Base-by-base conservation (phyloP, 2,113 vertebrate species). In the Morone saxatilis region DNA sequence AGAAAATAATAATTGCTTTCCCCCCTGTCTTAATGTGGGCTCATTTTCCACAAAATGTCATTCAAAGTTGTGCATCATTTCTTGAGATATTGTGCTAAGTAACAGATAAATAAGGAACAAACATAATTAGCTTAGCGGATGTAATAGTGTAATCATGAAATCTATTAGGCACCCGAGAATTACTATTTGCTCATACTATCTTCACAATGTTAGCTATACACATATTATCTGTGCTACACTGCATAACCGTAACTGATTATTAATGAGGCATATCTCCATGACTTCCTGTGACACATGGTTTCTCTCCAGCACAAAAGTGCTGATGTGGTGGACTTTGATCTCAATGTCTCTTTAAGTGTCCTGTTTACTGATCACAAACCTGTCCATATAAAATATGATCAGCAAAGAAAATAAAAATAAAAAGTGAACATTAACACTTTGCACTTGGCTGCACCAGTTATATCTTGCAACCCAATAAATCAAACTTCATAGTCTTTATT, bases 241-340 rank as follows among this genome's bases (percentile, higher is more conserved):
- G 50, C 57, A 59, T 38, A 40, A 68, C 41, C 51, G 6, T 69
- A 47, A 90, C 69, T 81, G 88, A 90, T 80, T 90, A 90, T 83
- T 89, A 93, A 87, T 88, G 79, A 88, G 41, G 83, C 89, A 73
- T 87, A 82, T 87, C 89, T 92, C 85, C 65, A 22, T 60, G 36
- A 91, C 87, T 90, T 92, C 91, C 89, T 92, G 89, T 73, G 76
- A 90, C 76, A 89, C 68, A 80, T 45, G 10, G 36, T 76, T 80
- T 85, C 59, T 41, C 81, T 85, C 72, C 47, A 78, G 50, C 65
- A 68, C 54, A 86, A 61, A 88, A 80, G 69, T 92, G 86, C 88
- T 89, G 89, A 88, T 89, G 83, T 89, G 89, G 78, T 81, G 87
- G 90, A 95, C 94, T 93, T 92, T 92, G 91, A 86, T 84, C 83